These are phyloP conservation scores for Charanyca ferruginea DNA, from an alignment of 2,888 invertebrate species.

Conservation along the genomic window DNA sequence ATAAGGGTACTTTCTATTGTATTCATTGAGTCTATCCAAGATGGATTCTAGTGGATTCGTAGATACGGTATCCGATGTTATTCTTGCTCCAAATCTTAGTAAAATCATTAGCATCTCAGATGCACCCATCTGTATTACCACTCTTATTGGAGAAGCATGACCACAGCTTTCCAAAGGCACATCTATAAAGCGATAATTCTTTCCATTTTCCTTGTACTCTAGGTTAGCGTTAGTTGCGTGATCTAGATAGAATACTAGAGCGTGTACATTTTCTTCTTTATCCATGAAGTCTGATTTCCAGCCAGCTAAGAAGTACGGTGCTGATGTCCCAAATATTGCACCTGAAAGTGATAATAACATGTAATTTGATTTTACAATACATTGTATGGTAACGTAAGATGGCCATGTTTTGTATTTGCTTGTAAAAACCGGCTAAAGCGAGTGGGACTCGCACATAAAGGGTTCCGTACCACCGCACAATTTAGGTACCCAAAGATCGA, in stretches of 20 bases:
- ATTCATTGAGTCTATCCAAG: constrained; percentile 92
- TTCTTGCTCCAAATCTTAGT: constrained; percentile 93
- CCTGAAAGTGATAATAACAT: constrained; percentile 89
- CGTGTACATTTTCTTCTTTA: constrained; percentile 95
- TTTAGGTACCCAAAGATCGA: no score
- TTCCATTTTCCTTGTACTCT: constrained; percentile 86
- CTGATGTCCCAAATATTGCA: constrained; percentile 95
- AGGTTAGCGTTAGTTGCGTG: constrained; percentile 93
- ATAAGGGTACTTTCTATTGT: constrained; percentile 92
- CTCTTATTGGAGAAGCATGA: constrained; percentile 93
- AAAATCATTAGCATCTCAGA: constrained; percentile 95
- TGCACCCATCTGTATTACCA: constrained; percentile 94
- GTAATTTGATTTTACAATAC: background rate
- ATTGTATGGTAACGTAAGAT: no score
- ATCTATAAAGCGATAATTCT: constrained; percentile 93
- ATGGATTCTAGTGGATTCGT: constrained; percentile 92
- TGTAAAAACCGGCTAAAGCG: no score
- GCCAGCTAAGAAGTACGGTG: constrained; percentile 95
- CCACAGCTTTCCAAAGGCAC: constrained; percentile 96
- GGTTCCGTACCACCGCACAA: no score
- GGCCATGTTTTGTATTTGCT: no score
- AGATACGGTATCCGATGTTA: constrained; percentile 90
- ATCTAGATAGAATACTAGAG: constrained; percentile 94
- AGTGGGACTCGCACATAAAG: no score
- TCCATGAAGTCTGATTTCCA: constrained; percentile 96